Evolutionary conservation across 2,888 invertebrate genomes (phyloP).

Genomic region (Encarsia formosa): DNA sequence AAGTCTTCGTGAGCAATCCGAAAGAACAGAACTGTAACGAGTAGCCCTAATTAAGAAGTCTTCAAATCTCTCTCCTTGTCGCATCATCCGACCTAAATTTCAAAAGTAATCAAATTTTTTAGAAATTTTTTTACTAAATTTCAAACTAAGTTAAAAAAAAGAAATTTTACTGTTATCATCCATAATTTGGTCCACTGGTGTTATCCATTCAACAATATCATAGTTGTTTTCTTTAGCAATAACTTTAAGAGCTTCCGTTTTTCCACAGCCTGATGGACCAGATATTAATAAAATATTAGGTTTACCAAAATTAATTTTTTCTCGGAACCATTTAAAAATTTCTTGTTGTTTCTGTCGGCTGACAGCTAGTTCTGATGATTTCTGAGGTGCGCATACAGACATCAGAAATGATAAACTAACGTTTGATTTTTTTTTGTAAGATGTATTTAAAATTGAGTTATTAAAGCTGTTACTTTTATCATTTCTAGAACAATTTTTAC

Average conservation of each 20-base stretch:
- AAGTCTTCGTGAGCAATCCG: conserved; percentile 52
- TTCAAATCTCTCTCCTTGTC: conserved; percentile 67
- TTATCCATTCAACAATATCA: conserved; percentile 75
- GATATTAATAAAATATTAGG: conserved; percentile 60
- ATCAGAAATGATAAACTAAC: conserved; percentile 37
- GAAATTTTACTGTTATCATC: conserved; percentile 51
- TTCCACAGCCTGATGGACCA: conserved; percentile 83
- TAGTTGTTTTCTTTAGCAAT: conserved; percentile 62
- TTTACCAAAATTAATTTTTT: conserved; percentile 28
- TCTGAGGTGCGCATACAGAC: conserved; percentile 39
- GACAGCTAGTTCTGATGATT: conserved; percentile 38
- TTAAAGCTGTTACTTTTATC: not conserved
- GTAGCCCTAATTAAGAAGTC: conserved; percentile 76
- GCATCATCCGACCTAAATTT: conserved; percentile 37
- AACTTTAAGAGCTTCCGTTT: conserved; percentile 68
- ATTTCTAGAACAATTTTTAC: not conserved
- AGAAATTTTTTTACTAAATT: conserved; percentile 1
- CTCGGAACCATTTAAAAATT: conserved; percentile 41
- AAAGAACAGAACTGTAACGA: conserved; percentile 58
- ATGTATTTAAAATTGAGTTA: not conserved
- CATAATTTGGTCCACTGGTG: conserved; percentile 68
- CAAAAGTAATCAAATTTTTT: conserved; percentile 7
- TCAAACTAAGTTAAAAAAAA: not conserved
- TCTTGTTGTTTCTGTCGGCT: conserved; percentile 46
- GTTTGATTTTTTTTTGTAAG: conserved; percentile 24